phyloP scores from a whole-genome alignment of 2,113 vertebrate species.

The Gracilinanus agilis region DNA sequence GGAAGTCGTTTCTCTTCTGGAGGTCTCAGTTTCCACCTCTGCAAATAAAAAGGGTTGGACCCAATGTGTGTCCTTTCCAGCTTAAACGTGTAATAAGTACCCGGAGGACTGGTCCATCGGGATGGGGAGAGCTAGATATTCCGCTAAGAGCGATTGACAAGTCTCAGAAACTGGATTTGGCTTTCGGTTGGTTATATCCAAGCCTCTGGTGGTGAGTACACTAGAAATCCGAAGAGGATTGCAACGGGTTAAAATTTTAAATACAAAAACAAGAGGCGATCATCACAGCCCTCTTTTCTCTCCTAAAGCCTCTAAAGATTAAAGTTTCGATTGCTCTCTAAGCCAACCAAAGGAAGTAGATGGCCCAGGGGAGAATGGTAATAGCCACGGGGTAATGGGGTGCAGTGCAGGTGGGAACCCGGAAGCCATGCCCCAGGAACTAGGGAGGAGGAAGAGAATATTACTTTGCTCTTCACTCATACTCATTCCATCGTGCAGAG shows the following conservation, averaged over 20 bases:
- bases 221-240: too few species aligned
- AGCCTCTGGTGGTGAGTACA: neutral
- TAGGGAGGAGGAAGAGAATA: neutral
- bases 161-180: neutral
- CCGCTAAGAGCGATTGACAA: neutral
- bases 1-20: neutral
- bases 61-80: neutral
- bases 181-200: neutral
- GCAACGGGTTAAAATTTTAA: neutral
- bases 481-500: neutral
- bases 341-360: neutral
- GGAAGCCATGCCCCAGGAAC: neutral
- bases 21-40: neutral
- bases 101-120: neutral
- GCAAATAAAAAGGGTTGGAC: neutral
- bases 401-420: too few species aligned
- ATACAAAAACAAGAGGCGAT: neutral
- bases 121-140: too few species aligned
- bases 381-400: neutral
- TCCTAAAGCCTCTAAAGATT: neutral
- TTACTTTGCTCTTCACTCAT: neutral
- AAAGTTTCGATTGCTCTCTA: neutral
- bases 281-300: neutral
- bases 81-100: neutral
- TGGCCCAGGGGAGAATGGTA: neutral